Evolutionary conservation across 2,797 vertebrate genomes (phyloP).

Genomic region (Nyctalus aviator): DNA sequence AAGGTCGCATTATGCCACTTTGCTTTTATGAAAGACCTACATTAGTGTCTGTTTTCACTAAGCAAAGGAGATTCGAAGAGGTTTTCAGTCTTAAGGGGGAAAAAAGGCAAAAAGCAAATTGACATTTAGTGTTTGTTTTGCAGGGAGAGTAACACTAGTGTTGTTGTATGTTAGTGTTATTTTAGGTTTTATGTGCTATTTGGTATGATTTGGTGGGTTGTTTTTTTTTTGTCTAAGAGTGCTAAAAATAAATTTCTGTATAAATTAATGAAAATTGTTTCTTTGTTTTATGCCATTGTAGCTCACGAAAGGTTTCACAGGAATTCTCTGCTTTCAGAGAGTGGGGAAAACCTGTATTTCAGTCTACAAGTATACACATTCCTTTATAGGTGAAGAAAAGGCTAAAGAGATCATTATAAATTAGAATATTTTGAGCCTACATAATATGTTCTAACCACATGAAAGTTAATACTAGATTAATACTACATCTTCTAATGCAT

Average conservation of each 20-base stretch:
- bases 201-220: not conserved
- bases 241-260: not conserved
- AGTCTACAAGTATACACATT: not conserved
- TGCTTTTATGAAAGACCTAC: not conserved
- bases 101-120: not conserved
- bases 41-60: not conserved
- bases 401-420: not conserved
- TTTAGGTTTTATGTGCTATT: not conserved
- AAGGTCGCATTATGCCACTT: not conserved
- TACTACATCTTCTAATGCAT: not conserved
- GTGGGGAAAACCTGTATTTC: not conserved
- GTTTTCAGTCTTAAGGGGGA: not conserved
- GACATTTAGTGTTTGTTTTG: not conserved
- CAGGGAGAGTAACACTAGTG: not conserved
- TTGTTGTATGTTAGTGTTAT: not conserved
- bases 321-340: not conserved
- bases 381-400: not conserved
- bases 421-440: conserved; percentile 10
- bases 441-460: not conserved
- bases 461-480: not conserved
- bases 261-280: not conserved
- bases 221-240: not conserved
- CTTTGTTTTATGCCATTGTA: not conserved
- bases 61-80: not conserved
- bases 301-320: not conserved